Evolutionary conservation across 2,113 vertebrate genomes (phyloP).

Genomic region (Patagioenas fasciata): DNA sequence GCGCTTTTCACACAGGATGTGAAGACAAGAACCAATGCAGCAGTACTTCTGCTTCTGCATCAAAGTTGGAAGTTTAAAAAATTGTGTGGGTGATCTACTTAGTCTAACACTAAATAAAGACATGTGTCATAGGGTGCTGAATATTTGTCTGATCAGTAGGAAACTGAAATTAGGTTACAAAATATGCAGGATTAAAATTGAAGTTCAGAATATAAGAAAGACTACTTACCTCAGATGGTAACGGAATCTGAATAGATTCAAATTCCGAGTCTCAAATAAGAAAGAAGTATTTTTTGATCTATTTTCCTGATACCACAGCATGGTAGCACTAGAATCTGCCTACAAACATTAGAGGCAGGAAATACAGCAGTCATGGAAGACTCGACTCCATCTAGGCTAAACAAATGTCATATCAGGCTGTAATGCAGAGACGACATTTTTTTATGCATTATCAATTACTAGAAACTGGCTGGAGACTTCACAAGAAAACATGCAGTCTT

Average conservation of each 20-base stretch:
- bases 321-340: not conserved
- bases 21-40: not conserved
- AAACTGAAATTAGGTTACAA: not conserved
- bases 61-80: not conserved
- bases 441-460: not conserved
- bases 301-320: not conserved
- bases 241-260: not conserved
- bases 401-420: not conserved
- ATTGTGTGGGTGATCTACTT: not conserved
- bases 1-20: not conserved
- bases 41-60: not conserved
- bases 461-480: not conserved
- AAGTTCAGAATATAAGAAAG: not conserved
- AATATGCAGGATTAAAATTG: not conserved
- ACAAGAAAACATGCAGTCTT: not conserved
- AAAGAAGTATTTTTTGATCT: not conserved
- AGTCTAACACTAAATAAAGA: not conserved
- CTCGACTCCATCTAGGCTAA: not conserved
- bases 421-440: not conserved
- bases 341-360: not conserved
- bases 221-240: not conserved
- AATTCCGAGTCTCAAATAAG: not conserved
- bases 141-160: not conserved
- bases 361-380: not conserved
- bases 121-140: not conserved